Base-by-base conservation (phyloP, 2,113 vertebrate species). In the Mus pahari region DNA sequence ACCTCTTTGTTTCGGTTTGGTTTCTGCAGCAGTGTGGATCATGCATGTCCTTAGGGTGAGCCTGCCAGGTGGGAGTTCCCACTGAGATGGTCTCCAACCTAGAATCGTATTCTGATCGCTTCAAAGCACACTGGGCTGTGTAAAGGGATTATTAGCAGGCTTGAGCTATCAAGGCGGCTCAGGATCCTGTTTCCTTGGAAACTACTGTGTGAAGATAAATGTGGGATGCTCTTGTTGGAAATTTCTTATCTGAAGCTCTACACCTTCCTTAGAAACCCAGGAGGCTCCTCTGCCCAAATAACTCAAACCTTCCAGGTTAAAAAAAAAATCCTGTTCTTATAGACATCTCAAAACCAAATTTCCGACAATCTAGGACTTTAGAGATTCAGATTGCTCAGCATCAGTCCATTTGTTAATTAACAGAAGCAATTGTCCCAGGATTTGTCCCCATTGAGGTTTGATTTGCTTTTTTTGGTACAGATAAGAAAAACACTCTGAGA, bases 181-280 rank as follows among this genome's bases (percentile, higher is more conserved):
- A 13, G 91, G 74, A 94, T 96, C 84, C 92, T 84, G 97, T 98
- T 97, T 95, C 97, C 97, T 96, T 95, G 97, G 95, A 97, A 97
- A 97, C 97, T 71, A 90, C 77, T 70, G 71, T 1, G 14, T 79
- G 82, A 86, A 94, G 94, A 96, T 94, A 96, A 96, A 97, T 96
- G 93, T 89, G 73, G 91, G 96, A 79, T 83, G n/a, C 88, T 95
- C 92, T 84, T 50, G 53, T 64, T 97, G 95, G 93, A 97, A 96
- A 79, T 28, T 64, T 73, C 78, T 97, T 97, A 93, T 96, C 96
- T 93, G 87, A 96, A 93, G 91, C 90, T 96, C 60, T 96, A 90
- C 92, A 96, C 87, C 89, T 96, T 94, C 75, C 11, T 96, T 87
- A 87, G 90, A 96, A 95, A 96, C 82, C 79, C 22, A 95, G n/a